These are phyloP conservation scores for Saxidomus purpurata DNA, from an alignment of 1,140 invertebrate species.

Conservation along the genomic window DNA sequence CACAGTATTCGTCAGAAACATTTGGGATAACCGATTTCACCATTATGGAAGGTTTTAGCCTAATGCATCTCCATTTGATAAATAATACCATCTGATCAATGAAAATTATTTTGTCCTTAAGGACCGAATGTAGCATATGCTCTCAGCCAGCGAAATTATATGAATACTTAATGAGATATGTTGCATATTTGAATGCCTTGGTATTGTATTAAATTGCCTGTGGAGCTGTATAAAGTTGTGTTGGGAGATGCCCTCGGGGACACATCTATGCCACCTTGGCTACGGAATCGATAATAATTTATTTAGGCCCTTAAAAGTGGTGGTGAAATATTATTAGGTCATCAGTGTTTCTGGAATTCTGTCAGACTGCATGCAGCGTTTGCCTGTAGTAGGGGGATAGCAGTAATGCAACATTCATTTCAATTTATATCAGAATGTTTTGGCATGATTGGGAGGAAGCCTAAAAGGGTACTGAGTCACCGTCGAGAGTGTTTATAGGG, in stretches of 20 bases:
- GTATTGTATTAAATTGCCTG: neutral
- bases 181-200: neutral
- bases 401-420: too few relatives aligned
- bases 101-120: slow-evolving; percentile 18
- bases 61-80: too few relatives aligned
- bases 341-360: neutral
- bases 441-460: too few relatives aligned
- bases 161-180: slow-evolving; percentile 16
- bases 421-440: too few relatives aligned
- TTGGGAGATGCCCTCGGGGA: neutral
- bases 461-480: too few relatives aligned
- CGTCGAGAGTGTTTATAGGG: too few relatives aligned
- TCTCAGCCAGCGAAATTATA: neutral
- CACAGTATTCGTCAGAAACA: too few relatives aligned
- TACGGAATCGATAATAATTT: slow-evolving; percentile 2
- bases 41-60: too few relatives aligned
- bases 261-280: neutral
- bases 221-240: neutral
- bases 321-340: neutral
- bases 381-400: too few relatives aligned
- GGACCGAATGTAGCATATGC: neutral
- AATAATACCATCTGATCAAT: neutral
- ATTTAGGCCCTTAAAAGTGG: neutral
- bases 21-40: too few relatives aligned
- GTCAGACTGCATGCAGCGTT: too few relatives aligned